phyloP scores from a whole-genome alignment of 2,797 vertebrate genomes.

The Brotula barbata region DNA sequence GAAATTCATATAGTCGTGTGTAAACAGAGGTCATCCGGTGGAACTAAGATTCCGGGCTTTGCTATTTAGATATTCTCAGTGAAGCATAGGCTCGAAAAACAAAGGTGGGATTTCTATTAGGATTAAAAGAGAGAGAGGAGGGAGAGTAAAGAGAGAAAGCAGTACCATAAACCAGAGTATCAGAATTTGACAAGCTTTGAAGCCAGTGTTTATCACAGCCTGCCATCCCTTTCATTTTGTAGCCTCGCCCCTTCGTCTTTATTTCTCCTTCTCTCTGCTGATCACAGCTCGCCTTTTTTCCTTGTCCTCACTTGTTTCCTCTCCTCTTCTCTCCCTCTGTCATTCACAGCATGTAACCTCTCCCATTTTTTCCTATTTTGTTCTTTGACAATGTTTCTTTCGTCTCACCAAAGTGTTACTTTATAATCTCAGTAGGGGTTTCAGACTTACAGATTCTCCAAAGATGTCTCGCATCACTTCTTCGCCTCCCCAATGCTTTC shows the following conservation, averaged over 20 bases:
- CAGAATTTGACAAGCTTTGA: constrained; percentile 36
- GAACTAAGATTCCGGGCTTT: no score
- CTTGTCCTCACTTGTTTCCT: constrained; percentile 17
- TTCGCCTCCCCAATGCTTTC: neutral
- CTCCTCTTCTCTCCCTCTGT: constrained; percentile 19
- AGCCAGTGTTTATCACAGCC: constrained; percentile 51
- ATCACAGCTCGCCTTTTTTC: constrained; percentile 37
- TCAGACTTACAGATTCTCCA: constrained; percentile 25
- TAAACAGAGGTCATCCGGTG: no score
- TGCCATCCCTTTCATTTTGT: constrained; percentile 42
- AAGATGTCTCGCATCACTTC: constrained; percentile 6
- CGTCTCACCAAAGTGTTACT: constrained; percentile 1
- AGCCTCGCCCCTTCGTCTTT: constrained; percentile 15
- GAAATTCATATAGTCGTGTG: no score
- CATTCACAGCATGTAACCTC: constrained; percentile 32
- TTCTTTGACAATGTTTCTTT: no score
- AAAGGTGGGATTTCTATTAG: neutral
- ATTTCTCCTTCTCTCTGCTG: constrained; percentile 14
- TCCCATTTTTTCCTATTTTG: constrained; percentile 4
- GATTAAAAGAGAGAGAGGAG: constrained; percentile 11
- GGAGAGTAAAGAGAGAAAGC: no score
- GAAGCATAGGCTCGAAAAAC: neutral
- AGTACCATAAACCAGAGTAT: constrained; percentile 8
- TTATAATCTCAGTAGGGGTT: constrained; percentile 31
- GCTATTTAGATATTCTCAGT: no score